Percentiles rank a stretch among this genome's conserved stretches.
These are phyloP conservation scores for Adelges cooleyi DNA, from an alignment of 1,140 invertebrate species.

Conservation along the genomic window DNA sequence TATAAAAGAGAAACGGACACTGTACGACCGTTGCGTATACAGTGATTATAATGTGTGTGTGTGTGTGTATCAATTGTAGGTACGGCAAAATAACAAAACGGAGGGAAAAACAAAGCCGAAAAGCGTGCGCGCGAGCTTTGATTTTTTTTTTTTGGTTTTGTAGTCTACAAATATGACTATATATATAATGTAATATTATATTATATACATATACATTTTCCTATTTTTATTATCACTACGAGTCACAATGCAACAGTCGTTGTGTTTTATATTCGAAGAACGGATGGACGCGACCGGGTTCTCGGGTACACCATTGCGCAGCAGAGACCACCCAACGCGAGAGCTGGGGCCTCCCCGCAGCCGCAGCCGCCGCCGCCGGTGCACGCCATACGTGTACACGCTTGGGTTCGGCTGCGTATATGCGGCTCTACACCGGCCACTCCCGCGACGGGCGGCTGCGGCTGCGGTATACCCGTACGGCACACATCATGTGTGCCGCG, in stretches of 20 bases:
- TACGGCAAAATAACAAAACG: too few relatives aligned
- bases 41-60: too few relatives aligned
- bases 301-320: background rate
- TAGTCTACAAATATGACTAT: too few relatives aligned
- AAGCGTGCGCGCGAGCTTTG: constrained; percentile 27
- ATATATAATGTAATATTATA: too few relatives aligned
- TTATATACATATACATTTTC: too few relatives aligned
- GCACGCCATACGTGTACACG: background rate
- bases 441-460: constrained; percentile 2
- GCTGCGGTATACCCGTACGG: background rate
- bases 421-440: background rate
- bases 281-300: background rate
- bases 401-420: background rate
- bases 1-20: too few relatives aligned
- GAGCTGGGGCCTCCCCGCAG: background rate
- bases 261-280: constrained; percentile 3
- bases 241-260: constrained; percentile 1
- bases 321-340: constrained; percentile 16
- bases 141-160: background rate
- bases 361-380: background rate
- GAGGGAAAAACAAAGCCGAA: background rate
- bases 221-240: background rate
- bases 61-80: too few relatives aligned
- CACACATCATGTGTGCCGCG: background rate
- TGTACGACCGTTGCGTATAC: too few relatives aligned